These are phyloP conservation scores for Sipha maydis DNA, from an alignment of 2,888 invertebrate genomes.

Conservation along the genomic window DNA sequence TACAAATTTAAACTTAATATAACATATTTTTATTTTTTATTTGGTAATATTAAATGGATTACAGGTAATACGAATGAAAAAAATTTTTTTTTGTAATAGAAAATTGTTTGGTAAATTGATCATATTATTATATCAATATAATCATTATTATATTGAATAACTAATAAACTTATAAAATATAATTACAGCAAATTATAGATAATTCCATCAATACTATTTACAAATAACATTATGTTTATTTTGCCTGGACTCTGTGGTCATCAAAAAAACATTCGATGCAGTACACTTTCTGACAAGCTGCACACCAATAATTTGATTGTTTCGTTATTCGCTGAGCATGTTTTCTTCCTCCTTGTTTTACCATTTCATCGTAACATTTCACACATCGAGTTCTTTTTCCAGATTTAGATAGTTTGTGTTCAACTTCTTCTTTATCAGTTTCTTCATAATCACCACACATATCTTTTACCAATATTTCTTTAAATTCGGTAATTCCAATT, in stretches of 20 bases:
- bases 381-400: slow-evolving; percentile 20
- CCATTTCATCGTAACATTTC: slow-evolving; percentile 32
- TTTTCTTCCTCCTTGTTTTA: slow-evolving; percentile 11
- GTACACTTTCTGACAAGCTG: slow-evolving; percentile 12
- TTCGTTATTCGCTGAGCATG: slow-evolving; percentile 27
- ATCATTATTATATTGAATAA: neutral
- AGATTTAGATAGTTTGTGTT: slow-evolving; percentile 26
- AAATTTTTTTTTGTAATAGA: neutral
- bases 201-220: slow-evolving; percentile 8
- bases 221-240: slow-evolving; percentile 6
- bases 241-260: slow-evolving; percentile 11
- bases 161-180: slow-evolving; percentile 20
- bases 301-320: slow-evolving; percentile 34
- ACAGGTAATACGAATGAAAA: neutral
- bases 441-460: slow-evolving; percentile 65
- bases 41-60: neutral
- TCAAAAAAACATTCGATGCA: no score
- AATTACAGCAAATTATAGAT: slow-evolving; percentile 10
- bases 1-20: slow-evolving; percentile 9
- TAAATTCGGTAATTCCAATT: slow-evolving; percentile 19
- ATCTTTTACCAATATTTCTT: slow-evolving; percentile 10
- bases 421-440: slow-evolving; percentile 64
- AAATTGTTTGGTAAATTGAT: neutral
- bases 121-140: slow-evolving; percentile 14
- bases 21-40: neutral